Conservation (phyloP, 2,113 vertebrate species). For the Rhodinocichla rosea region DNA sequence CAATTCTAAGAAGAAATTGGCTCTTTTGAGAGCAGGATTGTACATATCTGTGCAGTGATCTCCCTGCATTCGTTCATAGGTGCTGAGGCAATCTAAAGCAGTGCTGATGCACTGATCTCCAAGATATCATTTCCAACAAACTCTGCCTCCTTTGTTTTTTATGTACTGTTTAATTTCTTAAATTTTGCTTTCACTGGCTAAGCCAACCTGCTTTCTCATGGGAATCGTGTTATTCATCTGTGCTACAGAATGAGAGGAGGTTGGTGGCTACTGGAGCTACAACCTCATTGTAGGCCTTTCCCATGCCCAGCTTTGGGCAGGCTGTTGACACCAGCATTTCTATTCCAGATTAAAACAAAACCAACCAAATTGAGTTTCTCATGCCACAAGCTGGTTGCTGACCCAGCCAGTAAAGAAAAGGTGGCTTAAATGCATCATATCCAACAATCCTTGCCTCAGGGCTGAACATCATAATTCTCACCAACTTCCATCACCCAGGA, state of each 20-base stretch:
- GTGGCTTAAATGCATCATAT: conserved; percentile 16
- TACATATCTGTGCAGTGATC: conserved; percentile 64
- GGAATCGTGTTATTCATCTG: conserved; percentile 32
- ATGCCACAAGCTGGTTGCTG: neutral
- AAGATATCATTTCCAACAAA: conserved; percentile 52
- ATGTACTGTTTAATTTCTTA: conserved; percentile 57
- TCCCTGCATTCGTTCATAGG: conserved; percentile 63
- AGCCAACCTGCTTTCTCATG: conserved; percentile 50
- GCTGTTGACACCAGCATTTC: conserved; percentile 64
- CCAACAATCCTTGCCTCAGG: conserved; percentile 30
- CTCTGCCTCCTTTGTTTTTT: conserved; percentile 59
- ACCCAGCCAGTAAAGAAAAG: conserved; percentile 20
- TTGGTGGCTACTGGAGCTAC: conserved; percentile 20
- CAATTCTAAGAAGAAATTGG: conserved; percentile 71
- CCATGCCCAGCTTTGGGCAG: conserved; percentile 40
- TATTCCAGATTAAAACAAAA: conserved; percentile 33
- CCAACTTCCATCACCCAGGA: conserved; percentile 7
- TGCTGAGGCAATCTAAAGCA: conserved; percentile 64
- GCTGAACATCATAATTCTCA: conserved; percentile 2
- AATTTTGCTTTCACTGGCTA: conserved; percentile 54
- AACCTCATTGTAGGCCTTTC: conserved; percentile 36
- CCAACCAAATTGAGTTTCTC: conserved; percentile 12
- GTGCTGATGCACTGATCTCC: conserved; percentile 61
- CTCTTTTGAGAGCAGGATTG: conserved; percentile 65
- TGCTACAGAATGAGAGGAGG: conserved; percentile 29